Base-by-base conservation (phyloP, 2,888 invertebrate species). In the Bhutanitis thaidina region DNA sequence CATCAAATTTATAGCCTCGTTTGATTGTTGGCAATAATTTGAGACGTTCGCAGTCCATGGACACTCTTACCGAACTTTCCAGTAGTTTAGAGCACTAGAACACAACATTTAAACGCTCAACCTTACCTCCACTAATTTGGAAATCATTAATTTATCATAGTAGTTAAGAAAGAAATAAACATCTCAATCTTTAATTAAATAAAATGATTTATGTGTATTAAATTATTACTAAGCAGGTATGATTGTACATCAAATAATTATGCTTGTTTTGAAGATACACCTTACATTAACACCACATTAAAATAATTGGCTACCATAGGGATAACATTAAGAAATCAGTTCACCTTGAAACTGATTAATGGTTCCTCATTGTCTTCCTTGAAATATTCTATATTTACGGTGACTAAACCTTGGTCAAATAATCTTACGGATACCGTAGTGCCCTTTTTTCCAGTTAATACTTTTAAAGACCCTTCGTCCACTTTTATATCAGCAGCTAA, bases 331-430 rank as follows among this genome's bases (percentile, higher is more conserved):
- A 4, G 47, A 41, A 41, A 35, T 43, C 43, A 46, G 39, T 80
- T 83, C 92, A 96, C 96, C 93, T 96, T 95, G 80, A 93, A 94
- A 61, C 91, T 92, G 65, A 96, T 87, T 54, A 94, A 73, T 34
- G 94, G 93, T 59, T 94, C 93, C 68, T 94, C 94, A 57, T 92
- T 92, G 51, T 95, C 94, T 54, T 91, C 93, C 74, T 94, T 93
- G 75, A 92, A 96, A 85, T 95, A 96, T 73, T 96, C 96, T 68
- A 96, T 92, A 76, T 95, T 96, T 61, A 96, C 88, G 32, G 96
- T 95, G 51, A 96, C 90, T 60, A 96, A 86, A 49, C 96, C 96
- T 64, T 93, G 93, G 40, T 91, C 91, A 67, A 94, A 96, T 60
- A 94, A 91, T 71, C 96, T 91, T 38, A 94, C 90, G 27, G 93